Evolutionary conservation across 2,797 vertebrate genomes (phyloP).

Genomic region (Tauraco hartlaubi): DNA sequence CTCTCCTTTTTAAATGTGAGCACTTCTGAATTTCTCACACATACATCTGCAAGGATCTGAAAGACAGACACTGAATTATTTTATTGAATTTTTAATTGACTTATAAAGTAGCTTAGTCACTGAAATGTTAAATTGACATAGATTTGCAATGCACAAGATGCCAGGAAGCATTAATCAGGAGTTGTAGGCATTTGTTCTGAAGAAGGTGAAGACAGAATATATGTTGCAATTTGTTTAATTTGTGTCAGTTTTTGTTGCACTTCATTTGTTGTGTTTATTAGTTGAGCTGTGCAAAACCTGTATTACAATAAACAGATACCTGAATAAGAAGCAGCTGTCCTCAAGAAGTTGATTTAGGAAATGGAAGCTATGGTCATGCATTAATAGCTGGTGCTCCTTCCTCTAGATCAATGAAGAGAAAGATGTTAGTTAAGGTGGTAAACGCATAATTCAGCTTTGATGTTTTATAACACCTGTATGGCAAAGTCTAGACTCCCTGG

Average conservation of each 20-base stretch:
- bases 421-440: neutral
- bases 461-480: neutral
- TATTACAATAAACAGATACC: neutral
- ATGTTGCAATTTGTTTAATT: neutral
- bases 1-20: neutral
- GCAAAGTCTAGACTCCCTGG: neutral
- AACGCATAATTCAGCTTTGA: neutral
- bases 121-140: slow-evolving; percentile 15
- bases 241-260: neutral
- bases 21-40: slow-evolving; percentile 11
- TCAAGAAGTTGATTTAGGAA: neutral
- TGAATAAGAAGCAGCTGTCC: neutral
- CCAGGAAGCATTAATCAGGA: slow-evolving; percentile 10
- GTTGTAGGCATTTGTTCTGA: neutral
- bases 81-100: slow-evolving; percentile 10
- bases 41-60: neutral
- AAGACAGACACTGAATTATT: neutral
- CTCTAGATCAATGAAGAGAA: neutral
- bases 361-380: neutral
- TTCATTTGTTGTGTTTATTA: neutral
- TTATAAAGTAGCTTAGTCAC: neutral
- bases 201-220: neutral
- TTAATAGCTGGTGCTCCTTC: neutral
- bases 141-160: neutral
- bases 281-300: neutral